A percentile compares a stretch with the other conserved stretches of the same genome.
These are phyloP conservation scores for Crocallis elinguaria DNA, from an alignment of 2,888 invertebrate species.

Conservation along the genomic window DNA sequence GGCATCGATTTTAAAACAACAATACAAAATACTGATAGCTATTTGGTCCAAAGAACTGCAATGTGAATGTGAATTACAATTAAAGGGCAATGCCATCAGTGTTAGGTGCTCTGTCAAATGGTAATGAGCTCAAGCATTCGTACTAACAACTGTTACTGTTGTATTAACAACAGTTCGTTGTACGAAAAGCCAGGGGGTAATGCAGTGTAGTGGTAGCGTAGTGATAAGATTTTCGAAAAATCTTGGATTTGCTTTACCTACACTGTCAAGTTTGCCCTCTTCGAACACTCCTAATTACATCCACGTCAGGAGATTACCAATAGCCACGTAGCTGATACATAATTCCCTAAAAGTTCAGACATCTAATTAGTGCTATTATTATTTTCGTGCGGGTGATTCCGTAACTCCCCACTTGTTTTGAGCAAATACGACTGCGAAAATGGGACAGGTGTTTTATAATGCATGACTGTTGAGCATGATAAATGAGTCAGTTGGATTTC, in stretches of 20 bases:
- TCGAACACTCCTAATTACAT: conserved; percentile 2
- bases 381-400: conserved; percentile 16
- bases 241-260: no score
- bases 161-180: no score
- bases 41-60: no score
- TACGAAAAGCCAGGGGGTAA: no score
- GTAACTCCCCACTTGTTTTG: conserved; percentile 9
- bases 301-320: background rate
- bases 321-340: conserved; percentile 16
- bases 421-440: conserved; percentile 1
- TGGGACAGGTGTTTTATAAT: conserved; percentile 1
- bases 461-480: background rate
- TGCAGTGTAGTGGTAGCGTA: background rate
- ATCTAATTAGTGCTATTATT: conserved; percentile 23
- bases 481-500: background rate
- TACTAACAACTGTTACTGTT: no score
- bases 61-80: no score
- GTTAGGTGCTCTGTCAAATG: no score
- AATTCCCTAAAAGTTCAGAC: conserved; percentile 15
- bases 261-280: no score
- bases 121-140: no score
- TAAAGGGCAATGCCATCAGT: no score
- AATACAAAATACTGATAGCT: no score
- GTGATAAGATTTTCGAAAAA: background rate
- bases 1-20: no score